These are phyloP conservation scores for Celastrina argiolus DNA, from an alignment of 2,888 invertebrate genomes.

Conservation along the genomic window DNA sequence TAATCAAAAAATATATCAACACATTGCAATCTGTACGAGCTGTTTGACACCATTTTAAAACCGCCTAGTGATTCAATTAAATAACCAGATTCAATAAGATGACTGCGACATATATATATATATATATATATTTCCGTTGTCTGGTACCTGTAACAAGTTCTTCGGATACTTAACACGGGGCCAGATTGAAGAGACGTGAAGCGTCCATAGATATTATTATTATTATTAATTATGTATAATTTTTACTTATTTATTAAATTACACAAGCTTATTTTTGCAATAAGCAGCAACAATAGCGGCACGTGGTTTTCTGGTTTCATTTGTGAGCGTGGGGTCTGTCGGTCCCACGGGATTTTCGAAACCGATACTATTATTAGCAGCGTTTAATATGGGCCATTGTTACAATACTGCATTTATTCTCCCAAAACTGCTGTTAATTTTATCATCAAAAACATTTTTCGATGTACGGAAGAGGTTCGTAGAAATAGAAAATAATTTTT, in stretches of 20 bases:
- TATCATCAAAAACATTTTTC: not conserved
- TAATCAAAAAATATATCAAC: no score
- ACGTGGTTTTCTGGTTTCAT: constrained; percentile 2
- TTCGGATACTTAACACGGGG: no score
- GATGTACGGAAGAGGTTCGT: not conserved
- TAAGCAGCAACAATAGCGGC: constrained; percentile 2
- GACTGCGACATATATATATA: no score
- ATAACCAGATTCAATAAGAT: no score
- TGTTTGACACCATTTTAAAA: no score
- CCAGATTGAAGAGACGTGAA: no score
- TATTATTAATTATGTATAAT: not conserved
- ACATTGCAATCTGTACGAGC: no score
- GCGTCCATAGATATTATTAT: no score
- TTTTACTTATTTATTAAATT: not conserved
- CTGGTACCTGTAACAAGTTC: no score
- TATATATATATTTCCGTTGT: no score
- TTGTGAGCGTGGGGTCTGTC: constrained; percentile 2
- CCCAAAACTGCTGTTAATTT: not conserved
- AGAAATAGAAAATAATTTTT: not conserved
- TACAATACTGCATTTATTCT: not conserved
- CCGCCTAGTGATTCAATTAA: no score
- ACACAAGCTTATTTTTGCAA: not conserved
- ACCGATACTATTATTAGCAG: constrained; percentile 15
- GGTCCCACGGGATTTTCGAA: constrained; percentile 8
- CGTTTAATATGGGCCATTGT: constrained; percentile 2